These are phyloP conservation scores for Delia radicum DNA, from an alignment of 1,140 invertebrate genomes.

Conservation along the genomic window DNA sequence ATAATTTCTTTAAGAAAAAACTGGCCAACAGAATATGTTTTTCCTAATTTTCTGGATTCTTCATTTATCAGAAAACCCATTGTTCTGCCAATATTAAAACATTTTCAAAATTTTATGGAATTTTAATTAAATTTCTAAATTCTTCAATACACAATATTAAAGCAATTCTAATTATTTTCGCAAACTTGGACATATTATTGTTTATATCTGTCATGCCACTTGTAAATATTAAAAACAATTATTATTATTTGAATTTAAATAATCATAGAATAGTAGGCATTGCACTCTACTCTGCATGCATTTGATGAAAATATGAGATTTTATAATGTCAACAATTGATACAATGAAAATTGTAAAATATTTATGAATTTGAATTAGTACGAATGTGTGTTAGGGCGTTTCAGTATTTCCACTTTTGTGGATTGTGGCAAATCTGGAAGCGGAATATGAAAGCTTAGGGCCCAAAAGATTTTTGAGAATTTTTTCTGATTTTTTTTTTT, in stretches of 20 bases:
- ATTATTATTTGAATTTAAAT: background rate
- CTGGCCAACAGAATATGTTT: no score
- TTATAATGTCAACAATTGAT: constrained; percentile 9
- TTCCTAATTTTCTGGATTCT: no score
- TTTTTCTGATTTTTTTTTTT: background rate
- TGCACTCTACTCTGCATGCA: background rate
- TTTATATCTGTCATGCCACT: background rate
- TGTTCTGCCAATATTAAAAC: no score
- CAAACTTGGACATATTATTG: background rate
- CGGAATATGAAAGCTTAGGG: background rate
- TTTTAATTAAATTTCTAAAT: no score
- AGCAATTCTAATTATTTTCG: no score
- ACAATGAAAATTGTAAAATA: background rate
- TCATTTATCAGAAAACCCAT: no score
- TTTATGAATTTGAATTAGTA: background rate
- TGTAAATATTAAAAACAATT: background rate
- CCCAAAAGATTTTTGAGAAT: no score
- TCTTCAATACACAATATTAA: no score
- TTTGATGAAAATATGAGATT: constrained; percentile 7
- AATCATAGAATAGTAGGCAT: no score
- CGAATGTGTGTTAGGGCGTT: background rate
- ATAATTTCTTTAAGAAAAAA: no score
- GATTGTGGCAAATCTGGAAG: background rate
- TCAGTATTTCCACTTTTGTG: no score
- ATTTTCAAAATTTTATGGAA: no score